Base-by-base conservation (phyloP, 2,797 vertebrate genomes). In the Hephaestus fuliginosus region DNA sequence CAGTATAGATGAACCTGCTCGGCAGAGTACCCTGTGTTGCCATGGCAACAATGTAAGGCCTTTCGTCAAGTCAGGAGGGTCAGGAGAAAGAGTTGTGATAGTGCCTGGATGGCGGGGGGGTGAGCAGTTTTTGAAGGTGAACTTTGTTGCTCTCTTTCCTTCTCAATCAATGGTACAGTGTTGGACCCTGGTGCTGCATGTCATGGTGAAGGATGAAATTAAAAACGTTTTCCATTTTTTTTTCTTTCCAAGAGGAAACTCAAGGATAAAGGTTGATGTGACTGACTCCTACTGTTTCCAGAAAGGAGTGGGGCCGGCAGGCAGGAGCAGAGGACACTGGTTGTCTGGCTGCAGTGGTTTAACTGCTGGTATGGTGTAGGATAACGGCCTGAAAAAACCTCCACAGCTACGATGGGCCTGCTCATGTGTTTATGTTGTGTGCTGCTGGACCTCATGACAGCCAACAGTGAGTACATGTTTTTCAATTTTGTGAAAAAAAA, bases 1-100 rank as follows among this genome's bases (percentile, higher is more conserved):
- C 85, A 89, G 89, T 90, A 89, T 88, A 88, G 89, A 92, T 93
- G 90, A 93, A 87, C 84, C 82, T 46, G 66, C 85, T 76, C 43
- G 3, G 74, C 76, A 74, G 83, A 74, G 81, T 78, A 81, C 74
- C 74, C 78, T 7, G 55, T 58, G 91, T 93, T 91, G 76, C 89
- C 81, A 89, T 88, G 82, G 83, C 75, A 93, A 92, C 91, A 80
- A 69, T 53, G 57, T 72, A 78, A 80, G 85, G 89, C 88, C 84
- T 90, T 86, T 90, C 76, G 22, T 83, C 90, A 85, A 79, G 90
- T 89, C 74, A 51, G 84, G 80, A 80, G 77, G 88, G 87, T 90
- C 86, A 84, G 86, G 78, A 81, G 79, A 80, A 79, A 77, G 87
- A 85, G 65, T 74, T 87, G 74, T 58, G 84, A 90, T 76, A 44